Conservation (phyloP, 2,888 invertebrate genomes). For the Philopedon plagiatum region DNA sequence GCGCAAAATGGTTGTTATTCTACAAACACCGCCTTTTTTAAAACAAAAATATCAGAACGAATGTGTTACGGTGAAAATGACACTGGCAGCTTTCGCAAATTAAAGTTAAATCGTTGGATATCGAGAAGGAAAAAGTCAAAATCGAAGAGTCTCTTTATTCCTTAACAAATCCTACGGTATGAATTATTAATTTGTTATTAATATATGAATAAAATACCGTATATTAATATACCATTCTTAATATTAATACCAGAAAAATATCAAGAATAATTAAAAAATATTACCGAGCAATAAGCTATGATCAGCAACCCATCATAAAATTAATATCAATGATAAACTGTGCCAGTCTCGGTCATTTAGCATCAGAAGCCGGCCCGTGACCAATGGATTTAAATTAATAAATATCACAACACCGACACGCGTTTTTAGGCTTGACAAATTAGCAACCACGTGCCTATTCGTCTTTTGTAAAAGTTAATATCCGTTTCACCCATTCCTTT, state of each 20-base stretch:
- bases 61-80: too few species aligned
- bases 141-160: too few species aligned
- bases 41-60: background rate
- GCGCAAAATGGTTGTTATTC: conserved; percentile 34
- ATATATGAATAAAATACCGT: too few species aligned
- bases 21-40: conserved; percentile 10
- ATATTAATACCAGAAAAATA: too few species aligned
- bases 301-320: too few species aligned
- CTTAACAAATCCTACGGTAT: too few species aligned
- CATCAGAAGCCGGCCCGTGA: conserved; percentile 30
- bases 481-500: conserved; percentile 42
- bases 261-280: too few species aligned
- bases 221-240: too few species aligned
- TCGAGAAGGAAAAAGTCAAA: too few species aligned
- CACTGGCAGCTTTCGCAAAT: background rate
- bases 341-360: background rate
- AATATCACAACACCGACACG: conserved; percentile 50
- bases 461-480: conserved; percentile 19
- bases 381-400: conserved; percentile 56
- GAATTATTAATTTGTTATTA: too few species aligned
- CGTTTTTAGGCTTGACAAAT: conserved; percentile 1
- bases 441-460: conserved; percentile 15
- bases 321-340: background rate
- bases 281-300: too few species aligned
- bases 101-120: too few species aligned